Conservation (phyloP, 2,797 vertebrate genomes). For the Cuculus canorus region DNA sequence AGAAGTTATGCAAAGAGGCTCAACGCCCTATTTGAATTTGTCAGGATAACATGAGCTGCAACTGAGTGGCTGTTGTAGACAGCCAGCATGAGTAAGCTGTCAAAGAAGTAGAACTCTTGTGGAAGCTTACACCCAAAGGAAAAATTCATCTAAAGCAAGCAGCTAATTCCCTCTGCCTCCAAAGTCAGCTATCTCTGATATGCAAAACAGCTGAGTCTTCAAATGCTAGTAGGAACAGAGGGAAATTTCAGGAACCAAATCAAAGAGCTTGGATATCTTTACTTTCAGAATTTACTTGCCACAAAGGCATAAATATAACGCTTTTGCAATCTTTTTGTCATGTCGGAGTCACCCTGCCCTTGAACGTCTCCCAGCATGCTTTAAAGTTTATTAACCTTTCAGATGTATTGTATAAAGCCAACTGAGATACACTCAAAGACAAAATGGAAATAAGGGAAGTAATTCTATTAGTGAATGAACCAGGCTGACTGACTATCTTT, state of each 20-base stretch:
- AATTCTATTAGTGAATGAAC: conserved; percentile 28
- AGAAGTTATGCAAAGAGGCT: neutral
- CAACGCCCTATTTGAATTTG: neutral
- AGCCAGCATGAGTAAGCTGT: neutral
- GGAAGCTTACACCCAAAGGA: neutral
- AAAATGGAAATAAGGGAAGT: conserved; percentile 29
- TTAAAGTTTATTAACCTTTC: conserved; percentile 47
- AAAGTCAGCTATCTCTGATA: conserved; percentile 32
- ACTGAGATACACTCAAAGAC: neutral
- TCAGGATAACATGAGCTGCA: neutral
- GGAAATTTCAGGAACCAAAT: conserved; percentile 27
- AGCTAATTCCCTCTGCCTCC: neutral
- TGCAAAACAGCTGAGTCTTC: conserved; percentile 40
- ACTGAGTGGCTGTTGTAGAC: neutral
- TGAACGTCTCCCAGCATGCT: conserved; percentile 21
- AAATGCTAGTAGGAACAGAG: conserved; percentile 28
- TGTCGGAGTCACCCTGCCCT: neutral
- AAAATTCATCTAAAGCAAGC: neutral
- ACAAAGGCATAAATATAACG: conserved; percentile 25
- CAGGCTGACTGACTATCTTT: conserved; percentile 13
- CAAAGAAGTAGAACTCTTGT: neutral
- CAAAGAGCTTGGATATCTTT: conserved; percentile 35
- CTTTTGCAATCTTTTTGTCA: conserved; percentile 32
- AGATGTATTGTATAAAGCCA: neutral
- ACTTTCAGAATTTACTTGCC: conserved; percentile 31